Conservation (phyloP, 2,888 invertebrate genomes). For the Scaptomyza polygonia region DNA sequence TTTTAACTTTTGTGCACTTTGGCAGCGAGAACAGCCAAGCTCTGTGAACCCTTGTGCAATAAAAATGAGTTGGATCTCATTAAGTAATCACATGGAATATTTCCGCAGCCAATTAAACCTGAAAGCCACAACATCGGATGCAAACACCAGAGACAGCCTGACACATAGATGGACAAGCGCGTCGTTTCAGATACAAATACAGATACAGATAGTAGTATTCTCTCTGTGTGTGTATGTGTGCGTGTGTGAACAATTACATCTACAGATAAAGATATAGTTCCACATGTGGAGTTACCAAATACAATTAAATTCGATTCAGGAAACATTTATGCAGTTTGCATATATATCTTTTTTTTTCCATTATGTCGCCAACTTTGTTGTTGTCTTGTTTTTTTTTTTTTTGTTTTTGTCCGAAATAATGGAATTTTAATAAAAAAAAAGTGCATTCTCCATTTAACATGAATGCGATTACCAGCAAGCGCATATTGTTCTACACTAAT, state of each 20-base stretch:
- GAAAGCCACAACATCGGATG: slow-evolving; percentile 68
- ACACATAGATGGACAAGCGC: slow-evolving; percentile 63
- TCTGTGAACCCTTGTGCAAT: slow-evolving; percentile 42
- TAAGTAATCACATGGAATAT: slow-evolving; percentile 80
- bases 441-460: slow-evolving; percentile 3
- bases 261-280: slow-evolving; percentile 38
- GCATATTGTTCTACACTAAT: slow-evolving; percentile 21
- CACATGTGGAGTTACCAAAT: slow-evolving; percentile 42
- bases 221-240: slow-evolving; percentile 1
- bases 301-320: slow-evolving; percentile 78
- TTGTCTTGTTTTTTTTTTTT: slow-evolving; percentile 1
- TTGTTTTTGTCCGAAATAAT: slow-evolving; percentile 18
- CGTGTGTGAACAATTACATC: slow-evolving; percentile 27
- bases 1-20: slow-evolving; percentile 71
- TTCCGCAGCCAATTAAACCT: slow-evolving; percentile 79
- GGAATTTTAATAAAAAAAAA: slow-evolving; percentile 41
- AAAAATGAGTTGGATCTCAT: slow-evolving; percentile 75
- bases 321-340: slow-evolving; percentile 71
- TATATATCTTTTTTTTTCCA: slow-evolving; percentile 26
- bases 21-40: slow-evolving; percentile 23
- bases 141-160: slow-evolving; percentile 44
- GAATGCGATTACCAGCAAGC: slow-evolving; percentile 13
- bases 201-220: background rate
- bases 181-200: slow-evolving; percentile 30
- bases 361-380: slow-evolving; percentile 25